Base-by-base conservation (phyloP, 2,888 invertebrate species). In the Aromia moschata region DNA sequence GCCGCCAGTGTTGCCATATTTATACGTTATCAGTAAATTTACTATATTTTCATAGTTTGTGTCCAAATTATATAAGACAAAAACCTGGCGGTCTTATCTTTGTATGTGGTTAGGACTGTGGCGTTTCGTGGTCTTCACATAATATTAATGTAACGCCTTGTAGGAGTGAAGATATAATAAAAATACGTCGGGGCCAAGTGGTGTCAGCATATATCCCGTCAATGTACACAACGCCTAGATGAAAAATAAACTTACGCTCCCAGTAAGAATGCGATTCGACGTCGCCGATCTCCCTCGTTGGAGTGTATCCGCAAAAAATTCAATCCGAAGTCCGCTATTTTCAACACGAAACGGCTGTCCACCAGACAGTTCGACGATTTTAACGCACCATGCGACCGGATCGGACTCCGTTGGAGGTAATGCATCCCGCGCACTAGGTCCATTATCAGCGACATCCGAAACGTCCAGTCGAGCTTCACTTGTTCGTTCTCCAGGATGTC, bases 311-410 rank as follows among this genome's bases (percentile, higher is more conserved):
- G 85, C 37, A 99, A 80, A 37, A 87, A 88, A 74, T 94, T 91
- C 0, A 99, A 83, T 1, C 99, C 99, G 74, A 98, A 99, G 81
- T 98, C 98, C 0, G 98, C 92, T 61, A 99, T 92, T 84, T 98
- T 98, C 49, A 98, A 83, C 0, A 97, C 98, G 79, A 98, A 99
- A 30, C 98, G 86, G 30, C 94, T 94, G 80, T 99, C 98, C 1
- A 99, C 98, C 0, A 99, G 94, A 80, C 99, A 99, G 81, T 99
- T 99, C 58, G 95, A 93, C 0, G 98, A 98, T 78, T 97, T 98
- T 51, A 99, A 84, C 70, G 93, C 91, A 0, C 98, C 98, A 78
- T 99, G 99, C 1, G 93, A 93, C 70, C 89, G 89, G 25, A 98
- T 89, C 70, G 94, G 94, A 31, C 93, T 93, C 11, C 59, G 62